Conservation (phyloP, 2,888 invertebrate species). For the Drosophila bunnanda region DNA sequence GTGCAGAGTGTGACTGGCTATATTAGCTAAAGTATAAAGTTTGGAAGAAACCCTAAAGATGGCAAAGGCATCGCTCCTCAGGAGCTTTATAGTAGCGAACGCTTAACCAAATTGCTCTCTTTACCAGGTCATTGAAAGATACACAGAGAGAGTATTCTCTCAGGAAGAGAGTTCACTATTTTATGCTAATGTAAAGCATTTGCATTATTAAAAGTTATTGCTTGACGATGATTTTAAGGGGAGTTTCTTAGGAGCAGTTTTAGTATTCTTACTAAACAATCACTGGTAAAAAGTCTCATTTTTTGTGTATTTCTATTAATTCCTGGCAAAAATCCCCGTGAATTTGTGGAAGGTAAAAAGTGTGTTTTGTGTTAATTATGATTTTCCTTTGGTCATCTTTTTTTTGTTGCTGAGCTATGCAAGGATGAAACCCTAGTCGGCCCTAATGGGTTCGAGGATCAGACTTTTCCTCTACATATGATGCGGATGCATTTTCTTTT, state of each 20-base stretch:
- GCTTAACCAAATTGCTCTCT: not conserved
- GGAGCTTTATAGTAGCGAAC: not conserved
- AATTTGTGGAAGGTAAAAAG: not conserved
- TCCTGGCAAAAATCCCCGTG: too few relatives aligned
- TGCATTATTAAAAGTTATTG: not conserved
- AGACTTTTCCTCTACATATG: conserved; percentile 79
- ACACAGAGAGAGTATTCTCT: not conserved
- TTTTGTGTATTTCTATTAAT: not conserved
- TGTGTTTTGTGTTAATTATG: not conserved
- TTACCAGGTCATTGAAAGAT: not conserved
- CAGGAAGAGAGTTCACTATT: not conserved
- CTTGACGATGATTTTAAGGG: not conserved
- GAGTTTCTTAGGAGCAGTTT: not conserved
- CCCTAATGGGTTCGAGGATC: conserved; percentile 22
- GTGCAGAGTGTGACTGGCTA: conserved; percentile 6
- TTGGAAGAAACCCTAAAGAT: not conserved
- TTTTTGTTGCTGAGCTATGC: not conserved
- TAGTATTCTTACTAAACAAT: not conserved
- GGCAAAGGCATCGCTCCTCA: not conserved
- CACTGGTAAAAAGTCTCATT: not conserved
- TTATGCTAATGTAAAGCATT: not conserved
- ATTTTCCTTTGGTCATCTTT: not conserved
- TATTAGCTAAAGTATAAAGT: not conserved
- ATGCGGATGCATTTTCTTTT: conserved; percentile 88
- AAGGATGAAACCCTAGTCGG: conserved; percentile 17